Evolutionary conservation across 1,140 invertebrate genomes (phyloP).

Genomic region (Dendroctonus ponderosae): DNA sequence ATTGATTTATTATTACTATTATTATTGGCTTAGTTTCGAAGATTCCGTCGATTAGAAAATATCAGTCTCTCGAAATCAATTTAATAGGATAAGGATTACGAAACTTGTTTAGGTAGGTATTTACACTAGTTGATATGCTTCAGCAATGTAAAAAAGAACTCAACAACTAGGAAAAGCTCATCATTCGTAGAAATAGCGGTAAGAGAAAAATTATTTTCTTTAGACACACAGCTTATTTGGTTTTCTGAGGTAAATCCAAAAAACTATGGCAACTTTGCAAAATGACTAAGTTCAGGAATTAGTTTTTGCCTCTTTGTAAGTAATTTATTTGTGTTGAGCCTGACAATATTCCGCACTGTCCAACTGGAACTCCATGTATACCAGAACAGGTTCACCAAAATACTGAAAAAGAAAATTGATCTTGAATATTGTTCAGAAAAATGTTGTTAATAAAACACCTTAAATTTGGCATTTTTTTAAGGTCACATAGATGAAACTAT

Average conservation of each 20-base stretch:
- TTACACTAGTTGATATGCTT: conserved; percentile 40
- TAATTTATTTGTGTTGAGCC: conserved; percentile 90
- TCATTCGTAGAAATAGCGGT: conserved; percentile 1
- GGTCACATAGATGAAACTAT: too few relatives aligned
- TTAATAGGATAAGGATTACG: conserved; percentile 11
- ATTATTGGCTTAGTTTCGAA: conserved; percentile 21
- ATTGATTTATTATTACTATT: conserved; percentile 17
- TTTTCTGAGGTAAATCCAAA: conserved; percentile 42
- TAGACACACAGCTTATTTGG: conserved; percentile 40
- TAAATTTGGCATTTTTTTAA: too few relatives aligned
- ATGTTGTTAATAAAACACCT: too few relatives aligned
- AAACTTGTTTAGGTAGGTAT: conserved; percentile 28
- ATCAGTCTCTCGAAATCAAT: conserved; percentile 27
- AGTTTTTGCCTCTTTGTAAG: conserved; percentile 26
- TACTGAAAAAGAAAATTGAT: conserved; percentile 44
- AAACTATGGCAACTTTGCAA: conserved; percentile 40
- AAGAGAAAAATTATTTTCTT: conserved; percentile 23
- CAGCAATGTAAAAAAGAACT: conserved; percentile 33
- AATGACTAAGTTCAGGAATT: conserved; percentile 39
- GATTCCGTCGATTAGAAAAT: conserved; percentile 26
- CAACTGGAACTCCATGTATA: conserved; percentile 97
- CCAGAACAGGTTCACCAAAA: conserved; percentile 50
- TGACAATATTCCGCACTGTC: conserved; percentile 94
- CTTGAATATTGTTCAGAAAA: too few relatives aligned
- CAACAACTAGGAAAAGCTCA: conserved; percentile 22